Conservation (phyloP, 2,797 vertebrate genomes). For the Falco biarmicus region DNA sequence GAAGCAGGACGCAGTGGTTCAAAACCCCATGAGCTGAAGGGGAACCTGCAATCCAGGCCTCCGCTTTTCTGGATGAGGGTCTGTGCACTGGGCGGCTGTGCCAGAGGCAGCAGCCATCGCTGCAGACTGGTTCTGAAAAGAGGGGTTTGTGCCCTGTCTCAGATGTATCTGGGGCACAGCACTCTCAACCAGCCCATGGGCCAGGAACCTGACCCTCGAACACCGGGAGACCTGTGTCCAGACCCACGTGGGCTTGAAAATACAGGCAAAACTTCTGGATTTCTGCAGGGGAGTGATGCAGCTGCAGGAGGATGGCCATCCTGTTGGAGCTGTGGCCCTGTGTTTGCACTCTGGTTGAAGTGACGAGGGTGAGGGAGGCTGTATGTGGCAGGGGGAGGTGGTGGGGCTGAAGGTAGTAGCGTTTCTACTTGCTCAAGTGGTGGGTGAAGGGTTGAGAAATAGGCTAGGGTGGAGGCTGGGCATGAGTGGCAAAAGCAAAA, state of each 20-base stretch:
- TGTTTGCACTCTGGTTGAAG: not conserved
- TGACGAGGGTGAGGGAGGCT: not conserved
- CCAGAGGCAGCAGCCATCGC: not conserved
- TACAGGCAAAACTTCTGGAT: not conserved
- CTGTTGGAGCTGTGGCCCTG: not conserved
- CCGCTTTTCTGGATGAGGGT: not conserved
- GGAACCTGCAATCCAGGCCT: not conserved
- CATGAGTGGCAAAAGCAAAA: not conserved
- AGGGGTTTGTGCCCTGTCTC: not conserved
- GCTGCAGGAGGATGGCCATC: not conserved
- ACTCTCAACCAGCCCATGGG: not conserved
- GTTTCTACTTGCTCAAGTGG: not conserved
- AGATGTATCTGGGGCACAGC: not conserved
- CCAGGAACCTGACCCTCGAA: not conserved
- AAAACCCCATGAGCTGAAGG: not conserved
- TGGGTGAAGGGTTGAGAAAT: not conserved
- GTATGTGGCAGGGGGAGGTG: fast-evolving
- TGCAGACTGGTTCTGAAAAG: not conserved
- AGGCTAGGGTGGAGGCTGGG: not conserved
- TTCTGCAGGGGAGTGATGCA: not conserved
- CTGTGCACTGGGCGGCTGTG: not conserved
- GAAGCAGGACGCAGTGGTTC: not conserved
- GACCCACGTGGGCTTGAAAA: not conserved
- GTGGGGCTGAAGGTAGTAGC: not conserved
- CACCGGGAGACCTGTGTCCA: not conserved